phyloP scores from a whole-genome alignment of 1,140 invertebrate species.

The Lepidurus arcticus region DNA sequence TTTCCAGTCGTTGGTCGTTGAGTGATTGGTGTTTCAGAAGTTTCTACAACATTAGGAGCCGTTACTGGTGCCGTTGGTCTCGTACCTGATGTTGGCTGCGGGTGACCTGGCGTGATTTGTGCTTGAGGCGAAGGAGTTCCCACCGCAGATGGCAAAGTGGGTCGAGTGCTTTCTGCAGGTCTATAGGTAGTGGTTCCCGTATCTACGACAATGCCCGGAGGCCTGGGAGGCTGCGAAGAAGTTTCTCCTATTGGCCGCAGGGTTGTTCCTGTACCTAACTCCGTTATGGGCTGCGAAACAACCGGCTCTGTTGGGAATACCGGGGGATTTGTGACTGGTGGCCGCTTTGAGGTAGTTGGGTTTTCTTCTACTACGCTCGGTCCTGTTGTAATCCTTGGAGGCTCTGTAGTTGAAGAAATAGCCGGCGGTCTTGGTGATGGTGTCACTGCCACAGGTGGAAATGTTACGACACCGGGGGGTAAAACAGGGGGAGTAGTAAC shows the following conservation, averaged over 20 bases:
- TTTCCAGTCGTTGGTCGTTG: neutral
- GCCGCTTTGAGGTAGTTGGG: neutral
- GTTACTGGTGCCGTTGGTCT: neutral
- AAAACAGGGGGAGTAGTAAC: neutral
- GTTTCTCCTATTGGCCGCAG: neutral
- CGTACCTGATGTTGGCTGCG: neutral
- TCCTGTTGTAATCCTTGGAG: conserved; percentile 7
- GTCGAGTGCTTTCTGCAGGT: neutral
- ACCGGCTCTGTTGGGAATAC: neutral
- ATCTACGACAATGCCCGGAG: neutral
- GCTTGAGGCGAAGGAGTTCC: conserved; percentile 22
- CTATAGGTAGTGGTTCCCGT: neutral
- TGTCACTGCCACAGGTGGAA: conserved; percentile 7
- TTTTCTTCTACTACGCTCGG: conserved; percentile 3
- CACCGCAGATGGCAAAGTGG: conserved; percentile 6
- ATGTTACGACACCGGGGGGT: neutral
- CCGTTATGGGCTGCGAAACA: neutral
- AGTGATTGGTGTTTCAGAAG: neutral
- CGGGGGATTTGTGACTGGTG: neutral
- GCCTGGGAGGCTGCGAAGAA: neutral
- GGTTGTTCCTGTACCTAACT: neutral
- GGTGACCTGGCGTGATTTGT: neutral
- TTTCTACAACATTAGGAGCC: neutral
- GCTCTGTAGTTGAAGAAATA: neutral
- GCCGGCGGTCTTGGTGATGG: conserved; percentile 19